These are phyloP conservation scores for Miichthys miiuy DNA, from an alignment of 2,797 vertebrate genomes.

Conservation along the genomic window DNA sequence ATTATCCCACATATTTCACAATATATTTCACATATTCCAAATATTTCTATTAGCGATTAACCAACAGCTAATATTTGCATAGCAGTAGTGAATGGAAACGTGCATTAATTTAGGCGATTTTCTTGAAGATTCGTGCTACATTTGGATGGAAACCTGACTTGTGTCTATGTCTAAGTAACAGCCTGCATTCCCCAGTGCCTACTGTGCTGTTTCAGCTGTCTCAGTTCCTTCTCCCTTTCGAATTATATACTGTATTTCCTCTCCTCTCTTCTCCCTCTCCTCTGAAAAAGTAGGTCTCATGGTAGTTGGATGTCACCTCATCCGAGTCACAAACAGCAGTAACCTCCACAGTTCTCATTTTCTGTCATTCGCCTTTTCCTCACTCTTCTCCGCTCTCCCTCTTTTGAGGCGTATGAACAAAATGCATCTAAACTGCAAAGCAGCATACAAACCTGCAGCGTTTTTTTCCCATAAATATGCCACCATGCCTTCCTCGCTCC, in stretches of 20 bases:
- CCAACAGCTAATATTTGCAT: not conserved
- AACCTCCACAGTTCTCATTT: constrained; percentile 59
- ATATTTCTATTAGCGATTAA: not conserved
- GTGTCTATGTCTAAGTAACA: not conserved
- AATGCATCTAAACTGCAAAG: constrained; percentile 63
- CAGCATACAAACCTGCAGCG: constrained; percentile 29
- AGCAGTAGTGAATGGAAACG: not conserved
- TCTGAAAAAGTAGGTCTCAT: constrained; percentile 46
- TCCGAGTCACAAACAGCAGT: constrained; percentile 59
- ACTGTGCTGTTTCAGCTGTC: constrained; percentile 22
- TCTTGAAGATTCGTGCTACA: not conserved
- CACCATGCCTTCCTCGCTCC: constrained; percentile 44
- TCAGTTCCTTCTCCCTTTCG: constrained; percentile 28
- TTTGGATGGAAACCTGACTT: not conserved
- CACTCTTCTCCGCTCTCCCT: constrained; percentile 14
- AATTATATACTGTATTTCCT: constrained; percentile 35
- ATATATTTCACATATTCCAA: not conserved
- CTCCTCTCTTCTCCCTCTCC: constrained; percentile 25
- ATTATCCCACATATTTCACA: not conserved
- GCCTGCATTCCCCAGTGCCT: not conserved
- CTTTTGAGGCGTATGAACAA: constrained; percentile 42
- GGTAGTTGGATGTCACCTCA: constrained; percentile 61
- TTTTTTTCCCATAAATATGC: constrained; percentile 53
- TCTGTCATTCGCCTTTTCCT: constrained; percentile 37
- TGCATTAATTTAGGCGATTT: not conserved